phyloP scores from a whole-genome alignment of 1,140 invertebrate genomes.

The Leptopilina clavipes region DNA sequence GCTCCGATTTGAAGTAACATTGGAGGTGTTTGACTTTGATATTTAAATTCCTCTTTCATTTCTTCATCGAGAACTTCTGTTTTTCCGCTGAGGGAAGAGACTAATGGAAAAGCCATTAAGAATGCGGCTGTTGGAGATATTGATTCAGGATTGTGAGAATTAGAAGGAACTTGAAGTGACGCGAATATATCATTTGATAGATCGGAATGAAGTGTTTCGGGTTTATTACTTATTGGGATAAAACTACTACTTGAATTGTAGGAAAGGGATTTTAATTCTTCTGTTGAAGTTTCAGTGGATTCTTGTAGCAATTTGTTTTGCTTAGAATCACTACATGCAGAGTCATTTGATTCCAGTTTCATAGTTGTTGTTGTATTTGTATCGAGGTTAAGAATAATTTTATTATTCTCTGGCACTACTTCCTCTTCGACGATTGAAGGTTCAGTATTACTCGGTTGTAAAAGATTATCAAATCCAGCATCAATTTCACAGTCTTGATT shows the following conservation, averaged over 20 bases:
- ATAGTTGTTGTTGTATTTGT: constrained; percentile 72
- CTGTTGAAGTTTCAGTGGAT: constrained; percentile 50
- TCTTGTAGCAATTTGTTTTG: constrained; percentile 21
- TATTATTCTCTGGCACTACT: constrained; percentile 60
- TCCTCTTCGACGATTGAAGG: constrained; percentile 53
- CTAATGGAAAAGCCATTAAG: constrained; percentile 83
- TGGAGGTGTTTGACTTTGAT: constrained; percentile 76
- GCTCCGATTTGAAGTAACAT: constrained; percentile 79
- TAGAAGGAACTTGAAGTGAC: constrained; percentile 78
- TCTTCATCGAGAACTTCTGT: constrained; percentile 77
- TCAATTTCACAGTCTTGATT: constrained; percentile 64
- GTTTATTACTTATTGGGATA: constrained; percentile 75
- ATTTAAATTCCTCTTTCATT: constrained; percentile 74
- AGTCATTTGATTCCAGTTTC: constrained; percentile 59
- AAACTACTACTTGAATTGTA: constrained; percentile 72
- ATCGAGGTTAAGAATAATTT: constrained; percentile 72
- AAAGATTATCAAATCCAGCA: constrained; percentile 62
- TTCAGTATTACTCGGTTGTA: constrained; percentile 54
- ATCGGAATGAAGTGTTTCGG: constrained; percentile 79
- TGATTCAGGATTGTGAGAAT: constrained; percentile 79
- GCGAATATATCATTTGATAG: constrained; percentile 85
- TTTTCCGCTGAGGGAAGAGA: constrained; percentile 77
- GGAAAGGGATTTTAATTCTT: constrained; percentile 72
- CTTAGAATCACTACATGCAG: constrained; percentile 4
- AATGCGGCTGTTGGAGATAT: constrained; percentile 87